Conservation (phyloP, 2,888 invertebrate species). For the Drosophila rellima region DNA sequence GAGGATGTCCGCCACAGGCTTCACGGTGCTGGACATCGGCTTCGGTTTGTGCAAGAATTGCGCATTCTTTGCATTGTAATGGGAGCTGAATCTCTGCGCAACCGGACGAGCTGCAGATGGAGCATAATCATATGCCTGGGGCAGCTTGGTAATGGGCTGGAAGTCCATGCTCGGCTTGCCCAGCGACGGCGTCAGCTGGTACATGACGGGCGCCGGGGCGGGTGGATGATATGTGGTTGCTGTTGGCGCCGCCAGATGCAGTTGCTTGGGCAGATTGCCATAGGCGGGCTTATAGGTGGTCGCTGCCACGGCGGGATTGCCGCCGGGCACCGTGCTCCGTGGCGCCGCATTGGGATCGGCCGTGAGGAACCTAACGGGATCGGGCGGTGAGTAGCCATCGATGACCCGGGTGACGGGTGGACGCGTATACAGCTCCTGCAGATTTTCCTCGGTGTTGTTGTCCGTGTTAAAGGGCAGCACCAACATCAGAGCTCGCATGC, state of each 20-base stretch:
- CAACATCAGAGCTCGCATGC: slow-evolving; percentile 85
- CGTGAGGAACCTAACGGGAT: slow-evolving; percentile 81
- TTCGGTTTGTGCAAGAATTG: slow-evolving; percentile 75
- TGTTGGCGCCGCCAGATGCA: slow-evolving; percentile 64
- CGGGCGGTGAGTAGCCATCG: slow-evolving; percentile 80
- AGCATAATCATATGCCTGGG: slow-evolving; percentile 39
- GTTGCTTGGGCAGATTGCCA: slow-evolving; percentile 44
- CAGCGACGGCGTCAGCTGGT: slow-evolving; percentile 67
- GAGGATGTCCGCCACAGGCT: slow-evolving; percentile 81
- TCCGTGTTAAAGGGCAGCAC: slow-evolving; percentile 85
- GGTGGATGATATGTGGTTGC: slow-evolving; percentile 82
- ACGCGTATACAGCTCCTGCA: slow-evolving; percentile 85
- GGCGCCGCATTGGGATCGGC: slow-evolving; percentile 75
- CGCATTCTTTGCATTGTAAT: slow-evolving; percentile 85
- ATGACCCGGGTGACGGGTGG: slow-evolving; percentile 85
- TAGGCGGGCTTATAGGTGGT: slow-evolving; percentile 86
- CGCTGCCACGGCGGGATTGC: slow-evolving; percentile 83
- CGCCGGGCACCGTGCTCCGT: slow-evolving; percentile 73
- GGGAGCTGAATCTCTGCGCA: slow-evolving; percentile 84
- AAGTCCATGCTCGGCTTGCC: slow-evolving; percentile 60
- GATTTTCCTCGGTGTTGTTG: slow-evolving; percentile 83
- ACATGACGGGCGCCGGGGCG: slow-evolving; percentile 68
- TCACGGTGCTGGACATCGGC: slow-evolving; percentile 62
- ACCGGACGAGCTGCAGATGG: neutral
- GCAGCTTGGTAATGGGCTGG: slow-evolving; percentile 62